Conservation (phyloP, 2,888 invertebrate species). For the Drosophila mettleri region DNA sequence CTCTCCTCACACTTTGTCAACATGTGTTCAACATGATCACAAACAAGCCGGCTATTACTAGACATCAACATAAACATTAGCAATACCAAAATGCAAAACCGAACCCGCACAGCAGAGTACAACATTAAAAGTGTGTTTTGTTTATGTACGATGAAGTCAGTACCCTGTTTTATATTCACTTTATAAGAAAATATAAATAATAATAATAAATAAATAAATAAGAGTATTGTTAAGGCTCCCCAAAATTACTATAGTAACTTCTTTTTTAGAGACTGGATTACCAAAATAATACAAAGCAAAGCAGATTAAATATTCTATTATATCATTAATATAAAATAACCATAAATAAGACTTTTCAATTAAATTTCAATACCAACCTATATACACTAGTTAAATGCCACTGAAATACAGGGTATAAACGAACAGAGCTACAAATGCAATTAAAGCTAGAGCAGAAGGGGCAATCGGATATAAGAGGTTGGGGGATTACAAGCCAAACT, state of each 20-base stretch:
- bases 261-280: background rate
- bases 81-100: conserved; percentile 13
- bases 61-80: conserved; percentile 60
- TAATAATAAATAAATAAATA: too few species aligned
- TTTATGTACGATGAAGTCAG: background rate
- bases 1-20: conserved; percentile 65
- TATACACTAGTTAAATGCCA: too few species aligned
- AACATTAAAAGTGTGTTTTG: background rate
- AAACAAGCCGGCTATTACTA: conserved; percentile 53
- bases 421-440: conserved; percentile 27
- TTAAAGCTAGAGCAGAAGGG: conserved; percentile 9
- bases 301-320: background rate
- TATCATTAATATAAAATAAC: background rate
- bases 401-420: background rate
- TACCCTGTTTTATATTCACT: background rate
- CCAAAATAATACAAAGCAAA: too few species aligned
- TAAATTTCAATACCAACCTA: too few species aligned
- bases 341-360: too few species aligned
- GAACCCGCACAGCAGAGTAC: background rate
- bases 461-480: background rate
- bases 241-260: too few species aligned
- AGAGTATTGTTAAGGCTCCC: too few species aligned
- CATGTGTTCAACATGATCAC: conserved; percentile 76
- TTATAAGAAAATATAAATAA: background rate
- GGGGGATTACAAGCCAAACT: conserved; percentile 3